These are phyloP conservation scores for Stomatorhinus walkeri DNA, from an alignment of 2,797 vertebrate genomes.

Conservation along the genomic window DNA sequence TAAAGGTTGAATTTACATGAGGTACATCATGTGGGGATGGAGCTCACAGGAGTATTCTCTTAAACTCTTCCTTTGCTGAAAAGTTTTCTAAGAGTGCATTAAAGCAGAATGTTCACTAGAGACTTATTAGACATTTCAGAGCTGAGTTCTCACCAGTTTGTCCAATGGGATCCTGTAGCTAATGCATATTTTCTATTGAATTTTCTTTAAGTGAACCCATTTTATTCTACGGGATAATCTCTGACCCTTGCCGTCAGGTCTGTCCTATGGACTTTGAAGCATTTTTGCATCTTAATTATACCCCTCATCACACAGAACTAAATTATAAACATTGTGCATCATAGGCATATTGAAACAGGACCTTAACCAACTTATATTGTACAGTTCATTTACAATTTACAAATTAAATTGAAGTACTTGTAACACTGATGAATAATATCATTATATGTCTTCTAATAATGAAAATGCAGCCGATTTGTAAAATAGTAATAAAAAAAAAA, in stretches of 20 bases:
- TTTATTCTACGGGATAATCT: background rate
- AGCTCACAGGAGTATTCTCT: background rate
- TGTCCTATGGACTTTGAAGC: background rate
- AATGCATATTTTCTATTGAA: background rate
- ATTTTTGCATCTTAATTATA: background rate
- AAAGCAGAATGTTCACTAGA: background rate
- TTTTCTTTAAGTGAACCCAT: background rate
- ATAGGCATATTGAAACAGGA: conserved; percentile 23
- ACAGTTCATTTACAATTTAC: conserved; percentile 3
- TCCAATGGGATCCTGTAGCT: background rate
- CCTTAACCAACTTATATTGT: background rate
- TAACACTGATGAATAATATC: background rate
- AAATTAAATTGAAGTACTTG: background rate
- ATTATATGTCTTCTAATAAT: background rate
- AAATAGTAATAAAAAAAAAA: background rate
- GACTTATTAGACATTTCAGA: background rate
- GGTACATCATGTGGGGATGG: background rate
- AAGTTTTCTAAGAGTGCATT: background rate
- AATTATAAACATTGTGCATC: background rate
- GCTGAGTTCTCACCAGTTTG: background rate
- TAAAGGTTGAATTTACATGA: background rate
- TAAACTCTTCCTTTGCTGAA: background rate
- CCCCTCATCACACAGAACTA: background rate
- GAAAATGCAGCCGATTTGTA: background rate
- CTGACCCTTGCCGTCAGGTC: background rate